phyloP scores from a whole-genome alignment of 2,797 vertebrate genomes.

The Pangasius macronema region DNA sequence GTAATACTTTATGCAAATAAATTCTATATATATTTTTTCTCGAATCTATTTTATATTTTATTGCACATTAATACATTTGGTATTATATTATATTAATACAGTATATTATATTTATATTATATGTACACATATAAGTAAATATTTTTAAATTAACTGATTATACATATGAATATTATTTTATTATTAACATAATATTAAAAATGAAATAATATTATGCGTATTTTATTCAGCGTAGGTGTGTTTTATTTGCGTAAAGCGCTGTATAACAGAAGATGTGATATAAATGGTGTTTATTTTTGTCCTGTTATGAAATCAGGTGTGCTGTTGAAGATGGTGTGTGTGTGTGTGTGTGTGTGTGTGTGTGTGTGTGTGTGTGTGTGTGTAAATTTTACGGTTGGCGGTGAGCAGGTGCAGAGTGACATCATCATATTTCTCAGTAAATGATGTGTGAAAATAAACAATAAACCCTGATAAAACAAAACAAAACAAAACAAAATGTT shows the following conservation, averaged over 20 bases:
- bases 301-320: not conserved
- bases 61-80: not conserved
- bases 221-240: not conserved
- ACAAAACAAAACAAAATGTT: not conserved
- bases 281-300: not conserved
- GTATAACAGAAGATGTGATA: not conserved
- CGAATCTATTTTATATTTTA: too few relatives aligned
- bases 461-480: not conserved
- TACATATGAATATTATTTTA: not conserved
- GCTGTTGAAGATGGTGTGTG: not conserved
- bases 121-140: too few relatives aligned
- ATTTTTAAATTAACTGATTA: not conserved
- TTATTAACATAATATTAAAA: not conserved
- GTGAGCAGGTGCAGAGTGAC: conserved; percentile 13
- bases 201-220: too few relatives aligned
- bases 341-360: not conserved
- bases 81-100: not conserved
- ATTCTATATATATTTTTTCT: too few relatives aligned
- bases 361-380: not conserved
- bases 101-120: not conserved
- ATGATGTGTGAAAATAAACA: not conserved
- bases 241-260: not conserved
- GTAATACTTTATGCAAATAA: too few relatives aligned
- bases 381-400: not conserved
- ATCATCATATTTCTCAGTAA: conserved; percentile 12